Evolutionary conservation across 2,113 vertebrate genomes (phyloP).

Genomic region (Acanthochromis polyacanthus): DNA sequence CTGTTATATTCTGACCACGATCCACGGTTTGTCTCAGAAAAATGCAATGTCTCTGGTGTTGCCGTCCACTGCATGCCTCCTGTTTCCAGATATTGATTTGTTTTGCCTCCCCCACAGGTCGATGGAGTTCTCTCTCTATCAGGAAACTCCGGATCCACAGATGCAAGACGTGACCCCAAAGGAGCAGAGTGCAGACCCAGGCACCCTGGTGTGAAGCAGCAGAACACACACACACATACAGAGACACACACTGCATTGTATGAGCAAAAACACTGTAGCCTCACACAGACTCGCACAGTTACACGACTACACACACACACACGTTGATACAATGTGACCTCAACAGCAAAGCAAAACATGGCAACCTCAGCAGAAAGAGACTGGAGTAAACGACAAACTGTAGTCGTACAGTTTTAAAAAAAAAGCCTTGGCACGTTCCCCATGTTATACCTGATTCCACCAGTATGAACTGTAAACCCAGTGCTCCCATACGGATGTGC

Average conservation of each 20-base stretch:
- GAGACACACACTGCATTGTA: constrained; percentile 32
- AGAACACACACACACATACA: constrained; percentile 35
- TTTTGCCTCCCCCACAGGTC: constrained; percentile 79
- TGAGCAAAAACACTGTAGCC: constrained; percentile 54
- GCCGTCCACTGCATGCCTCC: not conserved
- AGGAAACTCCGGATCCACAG: constrained; percentile 84
- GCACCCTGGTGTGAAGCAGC: constrained; percentile 88
- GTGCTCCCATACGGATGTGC: constrained; percentile 36
- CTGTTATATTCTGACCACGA: not conserved
- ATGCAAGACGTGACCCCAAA: constrained; percentile 85
- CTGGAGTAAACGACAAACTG: constrained; percentile 58
- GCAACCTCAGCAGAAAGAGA: constrained; percentile 78
- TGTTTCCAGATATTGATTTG: constrained; percentile 44
- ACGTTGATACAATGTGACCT: constrained; percentile 72
- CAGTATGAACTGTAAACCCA: constrained; percentile 37
- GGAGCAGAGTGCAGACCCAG: constrained; percentile 86
- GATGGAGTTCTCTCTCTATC: constrained; percentile 89
- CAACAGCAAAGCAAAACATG: constrained; percentile 72
- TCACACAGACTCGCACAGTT: constrained; percentile 39
- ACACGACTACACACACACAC: constrained; percentile 41
- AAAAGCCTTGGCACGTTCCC: constrained; percentile 51
- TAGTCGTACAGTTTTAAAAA: constrained; percentile 71
- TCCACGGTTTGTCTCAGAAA: constrained; percentile 1
- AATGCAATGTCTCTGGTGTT: constrained; percentile 1
- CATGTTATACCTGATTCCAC: constrained; percentile 36